A percentile compares a stretch with the other conserved stretches of the same genome.
phyloP scores from a whole-genome alignment of 2,113 vertebrate species.

The Nyctereutes procyonoides region DNA sequence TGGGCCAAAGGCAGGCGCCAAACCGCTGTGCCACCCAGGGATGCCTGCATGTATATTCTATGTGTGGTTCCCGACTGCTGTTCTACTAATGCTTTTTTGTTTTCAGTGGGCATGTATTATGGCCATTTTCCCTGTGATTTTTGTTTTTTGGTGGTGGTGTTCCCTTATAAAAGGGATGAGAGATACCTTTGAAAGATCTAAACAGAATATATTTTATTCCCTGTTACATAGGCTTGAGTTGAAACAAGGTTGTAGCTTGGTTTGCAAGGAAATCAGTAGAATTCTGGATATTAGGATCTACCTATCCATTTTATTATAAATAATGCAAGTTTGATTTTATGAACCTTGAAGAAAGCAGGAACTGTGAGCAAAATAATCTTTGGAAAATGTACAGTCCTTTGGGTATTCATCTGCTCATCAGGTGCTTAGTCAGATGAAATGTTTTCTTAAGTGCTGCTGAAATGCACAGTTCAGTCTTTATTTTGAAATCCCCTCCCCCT shows the following conservation, averaged over 20 bases:
- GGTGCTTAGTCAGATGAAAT: slow-evolving; percentile 22
- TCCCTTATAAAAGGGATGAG: slow-evolving; percentile 2
- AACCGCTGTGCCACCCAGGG: too few species aligned
- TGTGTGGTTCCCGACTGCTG: neutral
- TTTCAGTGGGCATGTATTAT: neutral
- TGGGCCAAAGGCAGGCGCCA: too few species aligned
- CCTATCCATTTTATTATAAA: slow-evolving; percentile 42
- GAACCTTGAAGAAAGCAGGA: slow-evolving; percentile 29
- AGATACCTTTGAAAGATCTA: slow-evolving; percentile 31
- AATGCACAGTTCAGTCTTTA: slow-evolving; percentile 53
- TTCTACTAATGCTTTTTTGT: neutral
- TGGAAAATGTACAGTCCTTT: slow-evolving; percentile 45
- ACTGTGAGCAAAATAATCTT: slow-evolving; percentile 40
- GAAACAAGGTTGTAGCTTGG: slow-evolving; percentile 45
- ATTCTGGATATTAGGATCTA: slow-evolving; percentile 37
- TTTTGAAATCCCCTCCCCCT: slow-evolving; percentile 66
- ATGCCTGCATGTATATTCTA: neutral
- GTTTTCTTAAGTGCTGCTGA: slow-evolving; percentile 70
- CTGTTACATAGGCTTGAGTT: slow-evolving; percentile 28
- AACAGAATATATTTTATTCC: slow-evolving; percentile 40
- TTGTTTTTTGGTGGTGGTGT: neutral
- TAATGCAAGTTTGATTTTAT: slow-evolving; percentile 52
- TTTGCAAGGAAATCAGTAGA: slow-evolving; percentile 44
- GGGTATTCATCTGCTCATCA: slow-evolving; percentile 14
- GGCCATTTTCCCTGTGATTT: neutral